phyloP scores from a whole-genome alignment of 2,113 vertebrate genomes.

The Cheilinus undulatus region DNA sequence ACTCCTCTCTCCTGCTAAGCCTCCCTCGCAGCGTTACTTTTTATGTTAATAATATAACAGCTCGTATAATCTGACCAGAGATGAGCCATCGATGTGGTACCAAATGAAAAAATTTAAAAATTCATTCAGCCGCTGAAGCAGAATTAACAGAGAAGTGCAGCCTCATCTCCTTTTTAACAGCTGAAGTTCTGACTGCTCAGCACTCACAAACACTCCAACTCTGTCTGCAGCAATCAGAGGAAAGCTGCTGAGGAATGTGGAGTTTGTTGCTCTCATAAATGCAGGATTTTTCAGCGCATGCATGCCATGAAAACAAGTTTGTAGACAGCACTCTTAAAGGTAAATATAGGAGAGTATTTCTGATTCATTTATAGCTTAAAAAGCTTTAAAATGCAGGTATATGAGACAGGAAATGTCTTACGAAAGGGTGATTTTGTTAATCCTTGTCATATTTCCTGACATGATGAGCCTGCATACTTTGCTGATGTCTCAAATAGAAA shows the following conservation, averaged over 20 bases:
- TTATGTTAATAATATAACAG: slow-evolving; percentile 47
- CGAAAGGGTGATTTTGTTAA: too few relatives aligned
- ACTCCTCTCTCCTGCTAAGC: neutral
- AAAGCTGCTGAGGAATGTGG: too few relatives aligned
- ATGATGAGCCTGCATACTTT: too few relatives aligned
- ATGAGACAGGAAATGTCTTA: too few relatives aligned
- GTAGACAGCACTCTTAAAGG: neutral
- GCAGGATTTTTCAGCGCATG: neutral
- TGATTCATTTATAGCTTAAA: too few relatives aligned
- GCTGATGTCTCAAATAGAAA: too few relatives aligned
- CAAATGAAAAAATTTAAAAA: slow-evolving; percentile 21
- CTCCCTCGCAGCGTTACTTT: neutral
- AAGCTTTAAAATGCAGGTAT: too few relatives aligned
- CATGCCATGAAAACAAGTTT: neutral
- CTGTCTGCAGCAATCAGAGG: neutral
- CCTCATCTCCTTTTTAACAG: slow-evolving; percentile 22
- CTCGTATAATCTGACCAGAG: slow-evolving; percentile 26
- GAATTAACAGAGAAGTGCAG: slow-evolving; percentile 21
- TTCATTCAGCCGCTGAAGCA: slow-evolving; percentile 9
- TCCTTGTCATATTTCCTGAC: too few relatives aligned
- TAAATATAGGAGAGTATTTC: neutral
- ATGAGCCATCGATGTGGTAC: slow-evolving; percentile 9
- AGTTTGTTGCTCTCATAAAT: neutral
- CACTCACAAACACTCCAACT: neutral
- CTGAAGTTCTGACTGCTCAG: slow-evolving; percentile 4